Evolutionary conservation across 2,888 invertebrate species (phyloP), one percentile per base, ranked within the genome.

Genomic region (Ophion obscuratus): DNA sequence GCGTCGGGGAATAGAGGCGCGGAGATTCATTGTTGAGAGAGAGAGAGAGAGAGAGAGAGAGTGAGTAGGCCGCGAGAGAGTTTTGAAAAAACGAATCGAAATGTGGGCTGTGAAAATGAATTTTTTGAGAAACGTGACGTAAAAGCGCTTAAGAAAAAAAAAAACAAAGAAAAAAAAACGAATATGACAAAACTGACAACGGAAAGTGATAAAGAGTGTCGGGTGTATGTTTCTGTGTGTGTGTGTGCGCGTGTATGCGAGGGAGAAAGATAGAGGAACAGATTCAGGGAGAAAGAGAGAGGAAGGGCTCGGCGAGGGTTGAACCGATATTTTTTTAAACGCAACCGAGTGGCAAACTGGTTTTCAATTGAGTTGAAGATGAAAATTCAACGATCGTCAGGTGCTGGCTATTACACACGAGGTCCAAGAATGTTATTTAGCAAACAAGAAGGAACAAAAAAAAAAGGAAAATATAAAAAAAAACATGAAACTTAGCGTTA

Each of bases 391-490:
- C 90, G 90, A 92, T 90, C 40, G 57, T 77, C n/a, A 92, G 94
- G 93, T 94, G 94, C 94, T 94, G 93, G 93, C 91, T 93, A 92
- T 91, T 89, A 92, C 90, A 92, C 91, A 92, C 90, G 92, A 92
- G 93, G 92, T 94, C 94, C 93, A 94, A 94, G 92, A 92, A 93
- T 93, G 92, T 94, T 94, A 93, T 92, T 93, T 92, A 93, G 92
- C 92, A 91, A 83, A 79, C 61, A 83, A 66, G 36, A 53, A 53
- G 31, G 53, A 53, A 76, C 5, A 62, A 59, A 70, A 64, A 47
- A 74, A 47, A 62, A 73, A 61, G 68, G 27, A 71, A 47, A 75
- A 31, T 31, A 31, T 31, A 67, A 31, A 64, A 44, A 67, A 67
- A 77, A 74, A 59, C 70, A 73, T 77, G 83, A 81, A 76, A 89